Evolutionary conservation across 37 sponge, comb jelly and placozoan genomes (phyloP).

Genomic region (Ephydatia muelleri): DNA sequence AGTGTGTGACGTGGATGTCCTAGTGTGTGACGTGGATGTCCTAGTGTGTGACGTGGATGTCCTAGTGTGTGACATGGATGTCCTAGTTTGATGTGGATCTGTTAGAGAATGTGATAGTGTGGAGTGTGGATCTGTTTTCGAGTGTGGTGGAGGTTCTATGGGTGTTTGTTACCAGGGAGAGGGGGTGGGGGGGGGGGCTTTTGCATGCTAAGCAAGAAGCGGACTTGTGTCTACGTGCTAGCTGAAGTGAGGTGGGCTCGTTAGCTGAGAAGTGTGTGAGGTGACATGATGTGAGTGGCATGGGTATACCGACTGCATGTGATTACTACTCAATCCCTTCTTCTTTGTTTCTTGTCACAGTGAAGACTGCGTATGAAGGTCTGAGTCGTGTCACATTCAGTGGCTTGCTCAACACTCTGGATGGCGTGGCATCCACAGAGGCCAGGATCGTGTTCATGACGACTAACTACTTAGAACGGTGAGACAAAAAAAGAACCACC

Average conservation of each 20-base stretch:
- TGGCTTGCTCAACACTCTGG: constrained; percentile 90
- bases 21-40: not conserved
- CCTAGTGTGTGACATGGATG: not conserved
- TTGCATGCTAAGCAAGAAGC: too few species aligned
- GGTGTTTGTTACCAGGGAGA: constrained; percentile 6
- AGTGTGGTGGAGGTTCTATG: not conserved
- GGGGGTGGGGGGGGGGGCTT: too few species aligned
- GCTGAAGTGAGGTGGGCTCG: too few species aligned
- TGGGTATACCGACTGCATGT: too few species aligned
- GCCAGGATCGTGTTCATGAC: constrained; percentile 89
- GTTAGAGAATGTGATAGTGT: not conserved
- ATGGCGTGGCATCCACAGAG: constrained; percentile 89
- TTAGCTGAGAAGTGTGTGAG: too few species aligned
- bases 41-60: not conserved
- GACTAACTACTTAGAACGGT: constrained; percentile 86
- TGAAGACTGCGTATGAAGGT: constrained; percentile 78
- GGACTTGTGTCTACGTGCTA: too few species aligned
- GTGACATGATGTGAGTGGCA: too few species aligned
- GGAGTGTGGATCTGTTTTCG: not conserved
- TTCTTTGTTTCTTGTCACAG: not conserved
- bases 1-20: not conserved
- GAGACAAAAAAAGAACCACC: not conserved
- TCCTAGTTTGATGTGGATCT: not conserved
- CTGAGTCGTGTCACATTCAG: constrained; percentile 78
- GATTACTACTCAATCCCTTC: too few species aligned